Evolutionary conservation across 2,888 invertebrate species (phyloP).

Genomic region (Drosophila fungiperda): DNA sequence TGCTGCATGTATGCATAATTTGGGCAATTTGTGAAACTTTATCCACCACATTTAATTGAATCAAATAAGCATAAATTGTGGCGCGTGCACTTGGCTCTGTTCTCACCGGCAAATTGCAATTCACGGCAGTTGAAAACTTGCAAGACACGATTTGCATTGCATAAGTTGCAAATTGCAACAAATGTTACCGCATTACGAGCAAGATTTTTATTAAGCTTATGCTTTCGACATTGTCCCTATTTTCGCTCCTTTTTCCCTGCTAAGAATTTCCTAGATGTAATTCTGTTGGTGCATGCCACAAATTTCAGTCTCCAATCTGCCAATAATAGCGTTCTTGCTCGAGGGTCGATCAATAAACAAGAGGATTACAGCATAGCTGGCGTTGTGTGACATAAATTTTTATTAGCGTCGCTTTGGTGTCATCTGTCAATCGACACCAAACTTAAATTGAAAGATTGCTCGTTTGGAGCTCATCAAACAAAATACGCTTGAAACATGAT

Average conservation of each 20-base stretch:
- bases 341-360: conserved; percentile 22
- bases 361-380: neutral
- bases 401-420: neutral
- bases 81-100: conserved; percentile 13
- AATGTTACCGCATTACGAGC: conserved; percentile 30
- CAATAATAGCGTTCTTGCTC: conserved; percentile 9
- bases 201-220: conserved; percentile 24
- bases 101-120: conserved; percentile 48
- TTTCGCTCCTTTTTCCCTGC: neutral
- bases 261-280: conserved; percentile 5
- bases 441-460: neutral
- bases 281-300: conserved; percentile 31
- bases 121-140: conserved; percentile 42
- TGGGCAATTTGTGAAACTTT: conserved; percentile 26
- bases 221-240: conserved; percentile 1
- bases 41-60: conserved; percentile 39
- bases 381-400: neutral
- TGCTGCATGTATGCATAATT: conserved; percentile 29
- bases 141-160: conserved; percentile 49
- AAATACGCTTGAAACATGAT: neutral
- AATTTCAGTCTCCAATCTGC: conserved; percentile 38
- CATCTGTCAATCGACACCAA: neutral
- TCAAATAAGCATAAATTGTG: conserved; percentile 34
- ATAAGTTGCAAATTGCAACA: conserved; percentile 62
- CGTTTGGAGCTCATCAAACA: too few relatives aligned